Conservation (phyloP, 2,888 invertebrate species). For the Rhaphigaster nebulosa region DNA sequence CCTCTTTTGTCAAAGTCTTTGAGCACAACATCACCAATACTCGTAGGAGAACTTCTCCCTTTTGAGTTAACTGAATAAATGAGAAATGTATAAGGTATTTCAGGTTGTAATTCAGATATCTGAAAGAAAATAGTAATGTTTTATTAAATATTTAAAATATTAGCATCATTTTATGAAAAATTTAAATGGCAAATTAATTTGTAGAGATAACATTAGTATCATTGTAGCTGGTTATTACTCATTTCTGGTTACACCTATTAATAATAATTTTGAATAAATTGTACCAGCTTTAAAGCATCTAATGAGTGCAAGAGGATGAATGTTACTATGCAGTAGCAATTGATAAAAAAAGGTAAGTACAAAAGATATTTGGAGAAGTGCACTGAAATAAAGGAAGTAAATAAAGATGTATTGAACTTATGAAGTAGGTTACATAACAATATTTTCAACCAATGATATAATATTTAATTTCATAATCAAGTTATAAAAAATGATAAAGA, state of each 20-base stretch:
- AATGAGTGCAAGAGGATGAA: background rate
- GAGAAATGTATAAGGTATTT: slow-evolving; percentile 82
- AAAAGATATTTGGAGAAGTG: too few species aligned
- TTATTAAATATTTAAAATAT: background rate
- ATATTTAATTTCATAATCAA: too few species aligned
- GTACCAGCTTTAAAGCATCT: background rate
- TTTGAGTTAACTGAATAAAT: slow-evolving; percentile 87
- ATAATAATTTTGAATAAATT: background rate
- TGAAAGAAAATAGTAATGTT: slow-evolving; percentile 68
- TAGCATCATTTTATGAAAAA: background rate
- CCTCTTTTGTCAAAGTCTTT: slow-evolving; percentile 84
- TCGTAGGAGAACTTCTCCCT: slow-evolving; percentile 81
- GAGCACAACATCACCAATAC: slow-evolving; percentile 83
- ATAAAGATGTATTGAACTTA: too few species aligned
- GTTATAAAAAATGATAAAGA: too few species aligned
- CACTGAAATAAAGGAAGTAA: too few species aligned
- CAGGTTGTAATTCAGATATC: slow-evolving; percentile 80
- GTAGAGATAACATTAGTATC: background rate
- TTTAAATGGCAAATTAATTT: background rate
- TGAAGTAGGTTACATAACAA: too few species aligned
- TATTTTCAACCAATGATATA: too few species aligned
- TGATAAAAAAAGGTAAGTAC: too few species aligned
- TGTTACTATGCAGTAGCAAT: background rate
- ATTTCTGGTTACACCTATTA: background rate
- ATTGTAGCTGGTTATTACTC: background rate